A percentile compares a stretch with the other conserved stretches of the same genome.
phyloP scores from a whole-genome alignment of 2,888 invertebrate genomes.

The Diarsia rubi region DNA sequence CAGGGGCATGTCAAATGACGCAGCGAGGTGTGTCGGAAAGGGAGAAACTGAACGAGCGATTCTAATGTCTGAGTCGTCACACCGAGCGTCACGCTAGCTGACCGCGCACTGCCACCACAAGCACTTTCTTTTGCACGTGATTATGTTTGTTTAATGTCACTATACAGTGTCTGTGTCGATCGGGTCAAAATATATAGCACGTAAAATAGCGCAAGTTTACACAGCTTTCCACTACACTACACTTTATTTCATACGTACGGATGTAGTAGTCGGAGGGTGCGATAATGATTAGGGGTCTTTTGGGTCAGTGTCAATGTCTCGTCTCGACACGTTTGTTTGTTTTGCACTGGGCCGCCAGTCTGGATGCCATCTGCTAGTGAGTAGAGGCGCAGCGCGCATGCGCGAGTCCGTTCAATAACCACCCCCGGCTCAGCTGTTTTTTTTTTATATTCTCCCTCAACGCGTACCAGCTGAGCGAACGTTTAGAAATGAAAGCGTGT shows the following conservation, averaged over 20 bases:
- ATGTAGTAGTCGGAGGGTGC: conserved; percentile 64
- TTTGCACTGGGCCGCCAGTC: conserved; percentile 80
- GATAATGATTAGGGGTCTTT: conserved; percentile 66
- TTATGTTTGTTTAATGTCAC: conserved; percentile 78
- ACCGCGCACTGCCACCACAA: conserved; percentile 76
- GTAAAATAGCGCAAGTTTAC: conserved; percentile 38
- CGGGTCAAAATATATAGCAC: conserved; percentile 38
- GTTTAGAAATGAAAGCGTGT: conserved; percentile 10
- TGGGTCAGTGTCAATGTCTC: conserved; percentile 84
- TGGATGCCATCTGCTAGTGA: conserved; percentile 67
- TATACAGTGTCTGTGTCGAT: conserved; percentile 50
- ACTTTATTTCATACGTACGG: conserved; percentile 43
- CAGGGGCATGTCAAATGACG: conserved; percentile 78
- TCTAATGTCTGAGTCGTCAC: conserved; percentile 81
- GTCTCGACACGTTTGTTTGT: conserved; percentile 85
- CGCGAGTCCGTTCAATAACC: conserved; percentile 86
- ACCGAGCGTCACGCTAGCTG: conserved; percentile 83
- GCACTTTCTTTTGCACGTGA: conserved; percentile 88
- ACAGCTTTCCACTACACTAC: conserved; percentile 40
- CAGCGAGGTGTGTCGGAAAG: conserved; percentile 85
- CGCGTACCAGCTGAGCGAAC: conserved; percentile 35
- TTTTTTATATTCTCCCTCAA: conserved; percentile 60
- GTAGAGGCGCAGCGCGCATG: conserved; percentile 80
- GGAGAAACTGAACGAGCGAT: conserved; percentile 79
- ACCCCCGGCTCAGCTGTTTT: conserved; percentile 77